A percentile compares a stretch with the other conserved stretches of the same genome.
Conservation (phyloP, 2,113 vertebrate genomes). For the Macrotis lagotis region DNA sequence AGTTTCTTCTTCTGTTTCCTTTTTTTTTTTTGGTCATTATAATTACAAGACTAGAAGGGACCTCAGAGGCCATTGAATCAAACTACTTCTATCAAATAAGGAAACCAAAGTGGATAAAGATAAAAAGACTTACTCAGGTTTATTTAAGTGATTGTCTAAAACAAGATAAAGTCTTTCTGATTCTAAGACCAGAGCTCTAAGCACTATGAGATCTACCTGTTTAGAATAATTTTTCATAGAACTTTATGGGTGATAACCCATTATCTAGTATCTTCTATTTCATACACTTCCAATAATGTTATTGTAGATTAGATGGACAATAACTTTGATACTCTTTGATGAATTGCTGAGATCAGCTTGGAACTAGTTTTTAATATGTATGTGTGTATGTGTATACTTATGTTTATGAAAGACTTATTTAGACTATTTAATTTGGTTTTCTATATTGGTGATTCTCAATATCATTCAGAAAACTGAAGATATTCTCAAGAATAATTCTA, state of each 20-base stretch:
- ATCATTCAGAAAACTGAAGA: background rate
- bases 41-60: background rate
- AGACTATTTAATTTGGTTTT: background rate
- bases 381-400: background rate
- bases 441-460: background rate
- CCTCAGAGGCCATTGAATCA: background rate
- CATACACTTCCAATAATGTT: background rate
- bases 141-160: background rate
- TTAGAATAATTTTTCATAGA: background rate
- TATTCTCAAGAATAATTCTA: background rate
- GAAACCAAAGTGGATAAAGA: background rate
- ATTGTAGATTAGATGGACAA: background rate
- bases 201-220: background rate
- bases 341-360: background rate
- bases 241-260: background rate
- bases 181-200: background rate
- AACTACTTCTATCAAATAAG: background rate
- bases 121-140: background rate
- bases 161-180: background rate
- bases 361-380: background rate
- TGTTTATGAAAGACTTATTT: background rate
- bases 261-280: background rate
- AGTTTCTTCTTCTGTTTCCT: background rate
- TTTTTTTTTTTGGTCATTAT: background rate
- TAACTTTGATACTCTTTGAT: background rate